Evolutionary conservation across 2,888 invertebrate genomes (phyloP).

Genomic region (Sclerodermus sp.): DNA sequence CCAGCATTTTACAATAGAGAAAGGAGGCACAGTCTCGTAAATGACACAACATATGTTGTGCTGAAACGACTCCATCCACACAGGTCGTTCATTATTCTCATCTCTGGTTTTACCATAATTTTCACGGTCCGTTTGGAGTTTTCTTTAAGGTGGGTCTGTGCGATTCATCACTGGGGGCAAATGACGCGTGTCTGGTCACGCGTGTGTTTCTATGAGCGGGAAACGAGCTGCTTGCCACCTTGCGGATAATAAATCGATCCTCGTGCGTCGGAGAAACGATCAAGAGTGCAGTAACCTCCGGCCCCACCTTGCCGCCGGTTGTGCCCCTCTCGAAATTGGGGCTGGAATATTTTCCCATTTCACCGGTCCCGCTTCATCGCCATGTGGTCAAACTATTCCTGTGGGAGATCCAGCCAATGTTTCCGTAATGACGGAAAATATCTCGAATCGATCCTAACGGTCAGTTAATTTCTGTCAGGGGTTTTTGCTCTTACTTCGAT

Average conservation of each 20-base stretch:
- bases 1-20: no score
- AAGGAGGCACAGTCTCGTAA: no score
- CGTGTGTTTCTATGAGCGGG: slow-evolving; percentile 15
- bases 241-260: slow-evolving; percentile 42
- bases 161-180: slow-evolving; percentile 39
- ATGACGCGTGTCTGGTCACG: slow-evolving; percentile 39
- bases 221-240: slow-evolving; percentile 38
- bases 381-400: slow-evolving; percentile 35
- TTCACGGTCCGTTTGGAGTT: not conserved
- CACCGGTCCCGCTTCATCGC: slow-evolving; percentile 3
- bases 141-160: slow-evolving; percentile 9
- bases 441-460: slow-evolving; percentile 20
- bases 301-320: slow-evolving; percentile 27
- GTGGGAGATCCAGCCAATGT: slow-evolving; percentile 20
- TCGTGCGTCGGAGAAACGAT: slow-evolving; percentile 25
- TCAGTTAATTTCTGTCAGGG: slow-evolving; percentile 24
- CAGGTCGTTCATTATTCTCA: no score
- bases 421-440: slow-evolving; percentile 26
- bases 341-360: slow-evolving; percentile 1
- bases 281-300: slow-evolving; percentile 14
- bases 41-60: no score
- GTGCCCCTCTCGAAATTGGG: slow-evolving; percentile 4
- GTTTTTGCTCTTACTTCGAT: not conserved
- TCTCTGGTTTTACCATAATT: no score
- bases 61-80: no score